These are phyloP conservation scores for Enteromius viviparus DNA, from an alignment of 2,797 vertebrate species.

Conservation along the genomic window DNA sequence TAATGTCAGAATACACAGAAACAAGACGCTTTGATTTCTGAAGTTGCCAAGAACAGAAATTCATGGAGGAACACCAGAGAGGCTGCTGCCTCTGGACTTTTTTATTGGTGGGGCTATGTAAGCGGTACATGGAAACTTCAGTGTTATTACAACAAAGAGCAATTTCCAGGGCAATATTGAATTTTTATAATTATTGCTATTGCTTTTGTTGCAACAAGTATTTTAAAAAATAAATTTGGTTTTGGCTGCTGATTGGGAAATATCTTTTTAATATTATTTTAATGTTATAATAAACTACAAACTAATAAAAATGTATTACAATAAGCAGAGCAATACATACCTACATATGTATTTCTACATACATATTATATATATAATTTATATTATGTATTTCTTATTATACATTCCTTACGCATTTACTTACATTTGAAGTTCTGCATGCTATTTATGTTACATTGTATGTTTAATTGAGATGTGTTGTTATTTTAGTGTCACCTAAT, in stretches of 20 bases:
- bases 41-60: background rate
- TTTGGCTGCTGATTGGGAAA: background rate
- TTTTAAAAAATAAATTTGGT: background rate
- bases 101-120: background rate
- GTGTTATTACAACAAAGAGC: background rate
- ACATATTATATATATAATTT: too few species aligned
- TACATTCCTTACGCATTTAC: too few species aligned
- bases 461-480: background rate
- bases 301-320: too few species aligned
- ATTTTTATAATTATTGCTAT: background rate
- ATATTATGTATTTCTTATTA: too few species aligned
- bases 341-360: background rate
- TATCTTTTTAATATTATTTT: background rate
- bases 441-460: background rate
- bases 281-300: too few species aligned
- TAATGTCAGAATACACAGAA: background rate
- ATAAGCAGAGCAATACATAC: background rate
- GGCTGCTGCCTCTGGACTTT: background rate
- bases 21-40: background rate
- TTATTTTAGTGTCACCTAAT: background rate
- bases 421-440: background rate
- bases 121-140: background rate
- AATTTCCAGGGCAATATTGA: background rate
- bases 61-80: background rate
- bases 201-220: background rate